Evolutionary conservation across 2,888 invertebrate species (phyloP).

Genomic region (Nomada ferruginata): DNA sequence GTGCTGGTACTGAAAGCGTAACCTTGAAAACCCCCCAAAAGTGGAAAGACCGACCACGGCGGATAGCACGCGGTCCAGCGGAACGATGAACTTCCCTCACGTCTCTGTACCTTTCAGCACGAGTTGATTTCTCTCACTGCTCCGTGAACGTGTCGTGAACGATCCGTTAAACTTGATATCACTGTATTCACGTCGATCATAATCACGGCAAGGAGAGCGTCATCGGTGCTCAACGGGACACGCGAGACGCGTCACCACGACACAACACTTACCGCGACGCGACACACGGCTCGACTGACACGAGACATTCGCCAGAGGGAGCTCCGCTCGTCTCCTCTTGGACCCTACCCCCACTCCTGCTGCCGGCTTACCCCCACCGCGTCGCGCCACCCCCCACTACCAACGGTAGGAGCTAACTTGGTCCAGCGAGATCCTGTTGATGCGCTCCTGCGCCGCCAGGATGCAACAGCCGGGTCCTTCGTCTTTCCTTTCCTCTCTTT

Average conservation of each 20-base stretch:
- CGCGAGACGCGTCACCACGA: conserved; percentile 59
- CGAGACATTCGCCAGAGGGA: conserved; percentile 77
- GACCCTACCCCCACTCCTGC: conserved; percentile 30
- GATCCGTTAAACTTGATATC: conserved; percentile 27
- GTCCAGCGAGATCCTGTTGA: conserved; percentile 57
- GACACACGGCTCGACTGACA: conserved; percentile 81
- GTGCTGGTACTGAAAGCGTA: conserved; percentile 42
- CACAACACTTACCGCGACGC: conserved; percentile 78
- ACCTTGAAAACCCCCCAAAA: conserved; percentile 51
- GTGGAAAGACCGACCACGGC: conserved; percentile 34
- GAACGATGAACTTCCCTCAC: conserved; percentile 9
- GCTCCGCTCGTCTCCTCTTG: conserved; percentile 70
- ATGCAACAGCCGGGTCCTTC: conserved; percentile 62
- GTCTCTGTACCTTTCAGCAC: neutral
- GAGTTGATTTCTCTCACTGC: conserved; percentile 10
- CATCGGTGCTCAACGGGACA: conserved; percentile 57
- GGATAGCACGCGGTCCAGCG: conserved; percentile 48
- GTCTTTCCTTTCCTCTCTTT: conserved; percentile 30
- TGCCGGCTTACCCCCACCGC: conserved; percentile 14
- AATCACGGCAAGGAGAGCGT: conserved; percentile 61
- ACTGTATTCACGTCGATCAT: conserved; percentile 55
- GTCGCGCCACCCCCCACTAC: neutral
- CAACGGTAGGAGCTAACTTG: conserved; percentile 35
- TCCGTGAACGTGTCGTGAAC: neutral
- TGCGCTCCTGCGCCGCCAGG: conserved; percentile 60